Base-by-base conservation (phyloP, 64 coral and sea anemone species). In the Montipora sp. region DNA sequence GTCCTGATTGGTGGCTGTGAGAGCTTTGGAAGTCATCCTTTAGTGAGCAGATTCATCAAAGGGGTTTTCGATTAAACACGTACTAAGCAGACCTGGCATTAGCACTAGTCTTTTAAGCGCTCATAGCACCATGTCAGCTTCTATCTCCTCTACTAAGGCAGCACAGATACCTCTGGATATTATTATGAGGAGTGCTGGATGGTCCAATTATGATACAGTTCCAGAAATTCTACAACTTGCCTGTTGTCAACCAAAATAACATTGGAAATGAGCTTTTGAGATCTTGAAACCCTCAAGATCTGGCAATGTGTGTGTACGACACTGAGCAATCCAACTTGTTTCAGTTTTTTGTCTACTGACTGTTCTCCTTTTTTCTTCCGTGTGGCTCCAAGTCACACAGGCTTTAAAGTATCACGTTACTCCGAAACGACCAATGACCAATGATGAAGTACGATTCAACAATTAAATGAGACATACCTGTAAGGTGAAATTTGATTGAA, bases 1-100 rank as follows among this genome's bases (percentile, higher is more conserved):
- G 13, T 90, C 6, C 78, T 80, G 43, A 77, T 65, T 16, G 75
- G 23, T 80, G 60, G 78, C 8, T 77, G 73, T 72, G 1, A 65
- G 21, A 89, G 73, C 73, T 88, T 93, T 93, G 92, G 85, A 20
- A 87, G 73, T 51, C 77, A 94, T 14, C 20, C 86, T 44, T 89
- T 94, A 66, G 84, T 89, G 23, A 74, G 55, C 57, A 70, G 72
- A 51, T 94, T 94, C 55, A 75, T 94, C 59, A 83, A 75, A 61
- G 92, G 84, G 8, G 3, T 91, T 55, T 91, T 91, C 55, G 79
- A 91, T 55, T 55, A 55, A 55, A 55, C 51, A 55, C 51, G 55
- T 58, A 36, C 55, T 89, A 22, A 76, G 51, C 73, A 77, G 59
- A 59, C 51, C 87, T 77, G 87, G 73, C 14, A 89, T 89, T 58